phyloP scores from a whole-genome alignment of 2,113 vertebrate species.

The Tachysurus fulvidraco region DNA sequence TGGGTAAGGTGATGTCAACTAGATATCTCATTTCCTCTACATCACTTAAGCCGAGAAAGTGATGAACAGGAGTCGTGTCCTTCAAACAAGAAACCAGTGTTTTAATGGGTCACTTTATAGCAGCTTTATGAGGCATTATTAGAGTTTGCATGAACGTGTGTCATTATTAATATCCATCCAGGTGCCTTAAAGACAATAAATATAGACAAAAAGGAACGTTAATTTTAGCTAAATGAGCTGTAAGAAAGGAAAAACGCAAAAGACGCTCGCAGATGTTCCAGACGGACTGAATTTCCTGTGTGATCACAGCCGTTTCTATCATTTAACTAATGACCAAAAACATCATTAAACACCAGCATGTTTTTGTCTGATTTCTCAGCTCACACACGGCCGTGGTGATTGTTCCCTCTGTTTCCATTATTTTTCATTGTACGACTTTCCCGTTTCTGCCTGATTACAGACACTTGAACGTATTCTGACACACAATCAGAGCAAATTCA shows the following conservation, averaged over 20 bases:
- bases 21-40: background rate
- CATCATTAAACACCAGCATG: conserved; percentile 91
- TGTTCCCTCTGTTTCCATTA: conserved; percentile 73
- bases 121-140: background rate
- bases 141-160: background rate
- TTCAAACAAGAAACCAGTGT: background rate
- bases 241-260: too few relatives aligned
- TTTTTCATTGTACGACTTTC: conserved; percentile 73
- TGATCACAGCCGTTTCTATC: conserved; percentile 93
- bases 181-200: background rate
- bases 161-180: background rate
- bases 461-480: conserved; percentile 33
- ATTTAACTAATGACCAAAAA: conserved; percentile 96
- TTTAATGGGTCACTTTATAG: background rate
- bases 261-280: background rate
- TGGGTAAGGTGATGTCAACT: background rate
- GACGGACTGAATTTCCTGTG: conserved; percentile 83
- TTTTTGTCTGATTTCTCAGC: conserved; percentile 81
- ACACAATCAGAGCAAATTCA: conserved; percentile 20
- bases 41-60: background rate
- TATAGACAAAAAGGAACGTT: background rate
- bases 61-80: background rate
- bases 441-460: conserved; percentile 58
- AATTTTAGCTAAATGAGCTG: background rate
- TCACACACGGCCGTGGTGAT: conserved; percentile 80